Evolutionary conservation across 2,113 vertebrate genomes (phyloP).

Genomic region (Lepus americanus): DNA sequence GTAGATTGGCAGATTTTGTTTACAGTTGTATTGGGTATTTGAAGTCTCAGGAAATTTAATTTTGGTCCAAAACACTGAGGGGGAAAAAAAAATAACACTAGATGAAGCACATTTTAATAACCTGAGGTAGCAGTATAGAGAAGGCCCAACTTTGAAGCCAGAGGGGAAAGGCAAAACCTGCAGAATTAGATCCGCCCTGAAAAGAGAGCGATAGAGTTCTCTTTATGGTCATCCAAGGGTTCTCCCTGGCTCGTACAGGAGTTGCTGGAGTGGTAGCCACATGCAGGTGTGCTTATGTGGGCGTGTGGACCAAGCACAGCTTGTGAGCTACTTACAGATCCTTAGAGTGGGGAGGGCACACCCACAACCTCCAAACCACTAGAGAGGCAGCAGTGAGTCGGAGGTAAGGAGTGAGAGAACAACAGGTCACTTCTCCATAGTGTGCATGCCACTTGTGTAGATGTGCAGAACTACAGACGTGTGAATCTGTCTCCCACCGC

Average conservation of each 20-base stretch:
- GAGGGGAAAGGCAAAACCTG: neutral
- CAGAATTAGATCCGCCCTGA: neutral
- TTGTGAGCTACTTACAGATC: neutral
- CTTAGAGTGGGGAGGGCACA: neutral
- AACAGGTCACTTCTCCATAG: slow-evolving; percentile 31
- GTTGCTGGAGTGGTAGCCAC: neutral
- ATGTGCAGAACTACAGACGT: slow-evolving; percentile 40
- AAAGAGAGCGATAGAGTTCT: neutral
- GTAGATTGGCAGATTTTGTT: slow-evolving; percentile 1
- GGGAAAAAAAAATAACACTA: neutral
- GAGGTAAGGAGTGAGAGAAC: slow-evolving; percentile 6
- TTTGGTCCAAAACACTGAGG: slow-evolving; percentile 57
- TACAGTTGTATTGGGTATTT: slow-evolving; percentile 31
- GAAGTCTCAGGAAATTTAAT: slow-evolving; percentile 61
- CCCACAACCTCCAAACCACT: neutral
- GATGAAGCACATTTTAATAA: slow-evolving; percentile 27
- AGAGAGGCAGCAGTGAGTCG: neutral
- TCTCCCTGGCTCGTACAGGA: accelerated
- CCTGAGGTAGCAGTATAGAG: neutral
- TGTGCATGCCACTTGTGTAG: slow-evolving; percentile 73
- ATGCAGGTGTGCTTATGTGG: neutral
- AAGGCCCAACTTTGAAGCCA: neutral
- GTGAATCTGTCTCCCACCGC: slow-evolving; percentile 42
- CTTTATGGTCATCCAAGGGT: neutral
- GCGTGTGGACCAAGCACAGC: neutral